Evolutionary conservation across 1,140 invertebrate species (phyloP).

Genomic region (Andricus grossulariae): DNA sequence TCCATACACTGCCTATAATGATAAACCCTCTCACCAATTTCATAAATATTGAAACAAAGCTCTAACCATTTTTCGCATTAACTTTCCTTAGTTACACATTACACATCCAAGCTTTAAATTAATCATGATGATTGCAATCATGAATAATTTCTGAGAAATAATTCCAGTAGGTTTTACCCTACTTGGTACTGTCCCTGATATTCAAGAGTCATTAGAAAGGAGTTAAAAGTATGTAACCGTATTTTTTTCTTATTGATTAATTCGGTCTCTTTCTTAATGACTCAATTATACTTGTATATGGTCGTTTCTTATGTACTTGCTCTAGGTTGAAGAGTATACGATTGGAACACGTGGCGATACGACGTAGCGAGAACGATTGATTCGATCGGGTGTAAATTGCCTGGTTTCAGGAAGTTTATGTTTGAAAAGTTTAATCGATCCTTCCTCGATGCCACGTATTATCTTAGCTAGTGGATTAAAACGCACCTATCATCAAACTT

Average conservation of each 20-base stretch:
- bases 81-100: background rate
- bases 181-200: background rate
- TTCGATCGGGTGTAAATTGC: constrained; percentile 38
- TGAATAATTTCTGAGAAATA: background rate
- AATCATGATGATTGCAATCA: background rate
- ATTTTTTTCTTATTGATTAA: constrained; percentile 2
- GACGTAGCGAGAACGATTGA: constrained; percentile 39
- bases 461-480: background rate
- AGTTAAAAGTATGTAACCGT: constrained; percentile 5
- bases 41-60: constrained; percentile 7
- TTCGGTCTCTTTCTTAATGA: background rate
- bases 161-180: background rate
- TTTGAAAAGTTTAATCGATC: constrained; percentile 33
- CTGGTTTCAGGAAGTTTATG: background rate
- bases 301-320: constrained; percentile 22
- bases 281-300: constrained; percentile 23
- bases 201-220: background rate
- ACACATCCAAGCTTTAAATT: background rate
- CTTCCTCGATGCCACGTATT: constrained; percentile 1
- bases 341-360: constrained; percentile 21
- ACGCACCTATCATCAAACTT: background rate
- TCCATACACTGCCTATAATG: background rate
- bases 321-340: background rate
- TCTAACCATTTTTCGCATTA: background rate
- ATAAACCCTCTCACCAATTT: background rate